These are phyloP conservation scores for Seladonia tumulorum DNA, from an alignment of 2,888 invertebrate species.

Conservation along the genomic window DNA sequence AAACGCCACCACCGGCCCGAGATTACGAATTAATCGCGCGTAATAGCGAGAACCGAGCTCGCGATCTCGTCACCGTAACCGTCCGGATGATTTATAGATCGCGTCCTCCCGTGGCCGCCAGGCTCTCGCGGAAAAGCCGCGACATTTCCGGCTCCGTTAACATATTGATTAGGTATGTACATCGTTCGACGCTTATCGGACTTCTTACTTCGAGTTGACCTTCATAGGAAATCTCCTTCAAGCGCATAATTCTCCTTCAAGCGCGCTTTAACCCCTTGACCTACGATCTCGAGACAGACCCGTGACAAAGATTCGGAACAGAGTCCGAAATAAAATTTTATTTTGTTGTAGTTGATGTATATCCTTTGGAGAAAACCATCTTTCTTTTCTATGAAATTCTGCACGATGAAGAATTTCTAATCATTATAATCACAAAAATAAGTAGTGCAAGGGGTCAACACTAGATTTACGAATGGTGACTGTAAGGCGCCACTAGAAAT, in stretches of 20 bases:
- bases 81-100: slow-evolving; percentile 32
- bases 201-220: background rate
- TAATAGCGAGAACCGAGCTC: slow-evolving; percentile 7
- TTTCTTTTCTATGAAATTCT: no score
- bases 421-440: no score
- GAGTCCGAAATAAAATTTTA: no score
- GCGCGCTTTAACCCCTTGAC: background rate
- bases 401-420: no score
- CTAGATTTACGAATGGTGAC: no score
- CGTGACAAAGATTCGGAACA: no score
- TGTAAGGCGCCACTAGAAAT: no score
- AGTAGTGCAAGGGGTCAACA: no score
- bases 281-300: no score
- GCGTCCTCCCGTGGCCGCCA: background rate
- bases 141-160: background rate
- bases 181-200: background rate
- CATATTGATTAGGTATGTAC: background rate
- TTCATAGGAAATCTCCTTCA: background rate
- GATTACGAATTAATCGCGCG: slow-evolving; percentile 42
- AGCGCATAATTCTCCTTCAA: background rate
- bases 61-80: background rate
- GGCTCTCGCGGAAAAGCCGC: background rate
- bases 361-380: no score
- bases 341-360: no score
- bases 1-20: slow-evolving; percentile 21